phyloP scores from a whole-genome alignment of 2,113 vertebrate genomes.

The Fulmarus glacialis region DNA sequence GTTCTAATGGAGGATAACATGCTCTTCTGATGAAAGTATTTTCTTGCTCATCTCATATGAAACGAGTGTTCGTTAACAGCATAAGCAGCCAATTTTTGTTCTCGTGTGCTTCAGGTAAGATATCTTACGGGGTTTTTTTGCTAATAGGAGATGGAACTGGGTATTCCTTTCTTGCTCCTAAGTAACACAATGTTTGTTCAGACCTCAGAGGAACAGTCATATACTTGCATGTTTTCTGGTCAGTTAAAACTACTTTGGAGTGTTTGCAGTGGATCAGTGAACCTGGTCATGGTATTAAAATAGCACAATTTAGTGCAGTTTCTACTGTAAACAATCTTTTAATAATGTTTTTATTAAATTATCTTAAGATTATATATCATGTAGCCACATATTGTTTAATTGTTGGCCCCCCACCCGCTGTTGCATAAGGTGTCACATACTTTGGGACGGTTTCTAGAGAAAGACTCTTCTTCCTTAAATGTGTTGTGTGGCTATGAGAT shows the following conservation, averaged over 20 bases:
- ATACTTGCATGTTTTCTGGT: background rate
- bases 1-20: background rate
- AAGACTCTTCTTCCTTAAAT: background rate
- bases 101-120: background rate
- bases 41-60: background rate
- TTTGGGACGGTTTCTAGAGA: background rate
- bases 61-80: background rate
- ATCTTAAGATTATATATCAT: background rate
- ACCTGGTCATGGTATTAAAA: background rate
- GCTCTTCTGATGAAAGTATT: background rate
- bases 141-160: background rate
- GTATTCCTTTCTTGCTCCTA: background rate
- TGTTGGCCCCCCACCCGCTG: background rate
- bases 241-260: background rate
- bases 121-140: rapidly evolving
- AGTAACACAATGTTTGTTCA: background rate
- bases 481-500: background rate
- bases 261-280: background rate
- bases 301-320: background rate
- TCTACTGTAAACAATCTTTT: background rate
- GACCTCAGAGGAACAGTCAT: background rate
- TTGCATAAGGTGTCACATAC: background rate
- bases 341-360: background rate
- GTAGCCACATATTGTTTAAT: background rate
- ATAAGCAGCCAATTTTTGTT: background rate